Percentiles rank a stretch among this genome's conserved stretches.
Conservation (phyloP, 2,888 invertebrate species). For the Elysia crispata region DNA sequence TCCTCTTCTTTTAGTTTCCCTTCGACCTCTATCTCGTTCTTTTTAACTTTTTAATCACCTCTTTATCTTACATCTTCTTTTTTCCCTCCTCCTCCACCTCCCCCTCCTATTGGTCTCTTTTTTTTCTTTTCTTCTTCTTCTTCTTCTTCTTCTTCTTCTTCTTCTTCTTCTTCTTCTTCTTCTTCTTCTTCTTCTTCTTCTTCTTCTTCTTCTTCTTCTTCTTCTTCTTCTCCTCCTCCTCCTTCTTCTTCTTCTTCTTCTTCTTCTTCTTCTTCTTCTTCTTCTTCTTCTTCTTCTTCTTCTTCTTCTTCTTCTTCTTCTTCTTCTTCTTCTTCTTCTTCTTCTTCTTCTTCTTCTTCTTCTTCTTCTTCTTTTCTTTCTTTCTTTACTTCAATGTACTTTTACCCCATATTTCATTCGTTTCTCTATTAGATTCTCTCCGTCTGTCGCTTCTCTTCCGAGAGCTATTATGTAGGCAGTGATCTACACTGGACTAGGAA, state of each 20-base stretch:
- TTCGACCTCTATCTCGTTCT: too few species aligned
- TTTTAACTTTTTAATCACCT: too few species aligned
- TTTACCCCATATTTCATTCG: too few species aligned
- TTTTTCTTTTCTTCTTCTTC: neutral
- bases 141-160: slow-evolving; percentile 9
- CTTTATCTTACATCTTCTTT: too few species aligned
- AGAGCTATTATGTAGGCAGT: too few species aligned
- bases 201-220: neutral
- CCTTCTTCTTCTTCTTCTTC: neutral
- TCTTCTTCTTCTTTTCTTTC: too few species aligned
- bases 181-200: neutral
- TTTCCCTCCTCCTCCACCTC: neutral
- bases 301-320: slow-evolving; percentile 9
- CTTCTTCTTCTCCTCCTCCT: neutral
- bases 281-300: slow-evolving; percentile 9
- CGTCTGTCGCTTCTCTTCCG: too few species aligned
- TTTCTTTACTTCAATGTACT: too few species aligned
- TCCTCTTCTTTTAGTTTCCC: too few species aligned
- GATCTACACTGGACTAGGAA: too few species aligned
- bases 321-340: slow-evolving; percentile 9
- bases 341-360: slow-evolving; percentile 9
- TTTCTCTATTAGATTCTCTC: too few species aligned
- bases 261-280: slow-evolving; percentile 9
- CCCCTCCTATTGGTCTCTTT: neutral
- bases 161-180: neutral